phyloP scores from a whole-genome alignment of 2,113 vertebrate genomes.

The Phocoena phocoena region DNA sequence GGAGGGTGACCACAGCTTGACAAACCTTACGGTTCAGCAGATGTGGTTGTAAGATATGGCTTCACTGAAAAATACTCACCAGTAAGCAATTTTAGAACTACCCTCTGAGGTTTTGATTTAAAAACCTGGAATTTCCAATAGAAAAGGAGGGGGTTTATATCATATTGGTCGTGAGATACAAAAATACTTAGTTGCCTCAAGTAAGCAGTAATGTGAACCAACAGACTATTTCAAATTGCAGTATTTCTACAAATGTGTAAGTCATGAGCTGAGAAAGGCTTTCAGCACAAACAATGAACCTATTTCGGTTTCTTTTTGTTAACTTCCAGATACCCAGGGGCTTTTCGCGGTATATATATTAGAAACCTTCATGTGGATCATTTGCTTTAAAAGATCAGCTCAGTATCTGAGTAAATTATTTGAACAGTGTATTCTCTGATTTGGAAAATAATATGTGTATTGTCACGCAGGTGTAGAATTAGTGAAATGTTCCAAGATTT shows the following conservation, averaged over 20 bases:
- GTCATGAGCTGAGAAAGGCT: neutral
- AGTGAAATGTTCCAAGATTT: conserved; percentile 31
- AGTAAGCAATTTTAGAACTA: conserved; percentile 55
- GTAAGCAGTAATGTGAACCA: neutral
- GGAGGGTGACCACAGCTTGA: conserved; percentile 42
- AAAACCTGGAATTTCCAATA: conserved; percentile 43
- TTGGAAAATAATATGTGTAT: conserved; percentile 39
- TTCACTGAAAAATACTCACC: conserved; percentile 55
- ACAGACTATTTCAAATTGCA: conserved; percentile 1
- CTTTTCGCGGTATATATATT: conserved; percentile 14
- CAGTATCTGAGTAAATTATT: conserved; percentile 9
- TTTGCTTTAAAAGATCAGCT: neutral
- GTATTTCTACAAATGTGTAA: conserved; percentile 16
- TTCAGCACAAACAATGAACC: neutral
- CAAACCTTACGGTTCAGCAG: conserved; percentile 61
- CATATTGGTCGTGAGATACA: conserved; percentile 1
- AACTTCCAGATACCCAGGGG: neutral
- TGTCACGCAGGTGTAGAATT: conserved; percentile 15
- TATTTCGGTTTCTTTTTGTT: neutral
- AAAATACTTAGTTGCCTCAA: conserved; percentile 43
- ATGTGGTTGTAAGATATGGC: conserved; percentile 61
- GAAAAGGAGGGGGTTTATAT: conserved; percentile 38
- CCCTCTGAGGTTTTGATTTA: conserved; percentile 54
- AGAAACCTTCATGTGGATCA: neutral
- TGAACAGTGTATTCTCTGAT: conserved; percentile 11